Conservation (phyloP, 2,113 vertebrate genomes). For the Cyphomyrus discorhynchus region DNA sequence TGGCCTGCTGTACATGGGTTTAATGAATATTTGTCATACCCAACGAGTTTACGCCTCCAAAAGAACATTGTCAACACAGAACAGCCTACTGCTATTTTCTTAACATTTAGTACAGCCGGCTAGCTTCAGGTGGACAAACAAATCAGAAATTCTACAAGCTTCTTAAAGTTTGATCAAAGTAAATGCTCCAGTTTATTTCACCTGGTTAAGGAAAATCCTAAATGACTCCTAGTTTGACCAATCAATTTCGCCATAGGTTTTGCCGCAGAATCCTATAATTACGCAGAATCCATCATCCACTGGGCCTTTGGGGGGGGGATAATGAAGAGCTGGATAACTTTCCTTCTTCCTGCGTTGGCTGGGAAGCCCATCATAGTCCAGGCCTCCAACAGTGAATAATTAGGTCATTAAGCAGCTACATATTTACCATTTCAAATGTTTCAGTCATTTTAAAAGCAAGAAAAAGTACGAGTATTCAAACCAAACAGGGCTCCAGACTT, state of each 20-base stretch:
- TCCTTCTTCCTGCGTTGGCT: too few species aligned
- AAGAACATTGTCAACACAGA: too few species aligned
- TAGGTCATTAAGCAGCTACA: background rate
- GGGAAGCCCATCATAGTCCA: background rate
- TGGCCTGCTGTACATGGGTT: background rate
- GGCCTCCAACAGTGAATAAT: background rate
- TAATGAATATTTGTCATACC: too few species aligned
- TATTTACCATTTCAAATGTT: background rate
- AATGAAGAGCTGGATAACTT: too few species aligned
- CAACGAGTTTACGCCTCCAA: too few species aligned
- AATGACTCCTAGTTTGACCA: background rate
- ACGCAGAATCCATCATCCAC: too few species aligned
- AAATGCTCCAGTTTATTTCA: background rate
- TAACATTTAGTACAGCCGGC: background rate
- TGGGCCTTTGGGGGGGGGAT: too few species aligned
- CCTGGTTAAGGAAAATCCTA: background rate
- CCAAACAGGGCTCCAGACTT: background rate
- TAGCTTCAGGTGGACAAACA: background rate
- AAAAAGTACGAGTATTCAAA: background rate
- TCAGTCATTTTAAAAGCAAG: background rate
- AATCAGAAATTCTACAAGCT: too few species aligned
- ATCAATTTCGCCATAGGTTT: background rate
- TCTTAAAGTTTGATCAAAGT: too few species aligned
- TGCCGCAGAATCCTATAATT: too few species aligned
- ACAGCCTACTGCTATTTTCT: background rate